Base-by-base conservation (phyloP, 2,797 vertebrate genomes). In the Melanotaenia nigrans region DNA sequence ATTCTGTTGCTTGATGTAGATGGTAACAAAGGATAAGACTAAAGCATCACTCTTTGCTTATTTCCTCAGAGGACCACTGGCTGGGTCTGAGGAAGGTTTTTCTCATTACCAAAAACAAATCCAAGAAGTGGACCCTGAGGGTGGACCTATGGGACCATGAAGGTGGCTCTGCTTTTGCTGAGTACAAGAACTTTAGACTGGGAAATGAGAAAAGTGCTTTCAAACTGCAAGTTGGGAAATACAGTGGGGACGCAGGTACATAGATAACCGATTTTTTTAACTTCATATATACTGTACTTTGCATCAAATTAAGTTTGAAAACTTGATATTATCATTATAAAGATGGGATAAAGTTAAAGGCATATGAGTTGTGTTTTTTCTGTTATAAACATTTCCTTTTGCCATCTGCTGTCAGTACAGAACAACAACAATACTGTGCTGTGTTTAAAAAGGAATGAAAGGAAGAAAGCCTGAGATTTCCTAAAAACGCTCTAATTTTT, bases 21-120 rank as follows among this genome's bases (percentile, higher is more conserved):
- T 49, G 18, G 7, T 20, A 0, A 33, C 1, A 4, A 35, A 36
- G 36, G 6, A 18, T 33, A 1, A 8, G 16, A 61, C 40, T 42
- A 14, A 16, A 18, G 14, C 40, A 14, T 22, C 10, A 22, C 69
- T 32, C 16, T 67, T 13, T 73, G 12, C 4, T 51, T 6, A 55
- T 49, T 24, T 33, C 47, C 6, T 22, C 57, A 93, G 93, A 69
- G 1, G 90, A 93, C 49, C 92, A 93, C 77, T 94, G 93, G 93
- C 83, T 92, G 1, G 91, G 93, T 1, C 85, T 94, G 24, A n/a
- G 59, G 20, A 91, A 82, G n/a, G 62, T 92, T 51, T 82, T 59
- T 20, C 30, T 18, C 51, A 60, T 95, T 73, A 90, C 90, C 1
- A 83, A 78, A 58, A 49, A 32, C 12, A 76, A 60, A 0, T 24